Conservation (phyloP, 2,113 vertebrate species). For the Chaetorhynchus papuensis region DNA sequence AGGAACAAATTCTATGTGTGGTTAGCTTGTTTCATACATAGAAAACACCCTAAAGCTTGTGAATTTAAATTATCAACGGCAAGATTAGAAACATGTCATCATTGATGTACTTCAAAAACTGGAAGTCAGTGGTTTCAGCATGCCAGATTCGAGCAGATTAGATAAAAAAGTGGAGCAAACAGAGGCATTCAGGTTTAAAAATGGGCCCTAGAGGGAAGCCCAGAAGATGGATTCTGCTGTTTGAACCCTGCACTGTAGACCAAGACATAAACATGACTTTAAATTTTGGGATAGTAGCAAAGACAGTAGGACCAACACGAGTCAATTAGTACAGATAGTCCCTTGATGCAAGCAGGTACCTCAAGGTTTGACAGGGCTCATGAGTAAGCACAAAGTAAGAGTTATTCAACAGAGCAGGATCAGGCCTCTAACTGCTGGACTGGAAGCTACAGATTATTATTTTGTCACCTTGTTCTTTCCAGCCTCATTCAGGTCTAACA, state of each 20-base stretch:
- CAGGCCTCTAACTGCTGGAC: neutral
- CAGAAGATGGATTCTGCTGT: neutral
- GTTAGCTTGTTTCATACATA: neutral
- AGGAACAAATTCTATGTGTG: neutral
- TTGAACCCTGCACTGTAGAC: neutral
- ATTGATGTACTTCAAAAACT: neutral
- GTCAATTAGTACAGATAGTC: neutral
- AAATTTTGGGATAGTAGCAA: neutral
- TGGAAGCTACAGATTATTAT: neutral
- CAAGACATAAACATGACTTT: neutral
- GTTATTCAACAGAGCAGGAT: neutral
- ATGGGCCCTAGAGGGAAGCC: neutral
- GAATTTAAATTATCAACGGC: neutral
- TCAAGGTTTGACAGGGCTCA: neutral
- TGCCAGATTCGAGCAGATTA: neutral
- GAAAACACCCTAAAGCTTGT: neutral
- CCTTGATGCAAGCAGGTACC: neutral
- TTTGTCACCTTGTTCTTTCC: neutral
- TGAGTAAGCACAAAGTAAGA: neutral
- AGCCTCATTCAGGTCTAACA: neutral
- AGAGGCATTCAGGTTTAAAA: neutral
- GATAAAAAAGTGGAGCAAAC: neutral
- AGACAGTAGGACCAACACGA: rapidly evolving
- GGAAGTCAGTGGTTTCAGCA: neutral
- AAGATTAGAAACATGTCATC: neutral